These are phyloP conservation scores for Eulithis testata DNA, from an alignment of 2,888 invertebrate genomes.

Conservation along the genomic window DNA sequence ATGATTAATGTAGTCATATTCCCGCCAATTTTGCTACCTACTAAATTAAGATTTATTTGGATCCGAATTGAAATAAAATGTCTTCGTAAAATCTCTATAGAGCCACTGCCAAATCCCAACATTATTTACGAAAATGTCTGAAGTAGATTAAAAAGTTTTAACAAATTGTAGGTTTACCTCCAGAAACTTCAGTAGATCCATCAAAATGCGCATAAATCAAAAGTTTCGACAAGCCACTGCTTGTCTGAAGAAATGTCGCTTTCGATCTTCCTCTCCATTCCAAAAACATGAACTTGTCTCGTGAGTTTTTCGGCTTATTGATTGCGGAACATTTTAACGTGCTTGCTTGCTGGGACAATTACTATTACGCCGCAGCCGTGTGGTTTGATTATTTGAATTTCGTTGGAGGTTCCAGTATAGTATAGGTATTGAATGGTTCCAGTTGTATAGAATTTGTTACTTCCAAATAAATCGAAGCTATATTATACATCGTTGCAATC, in stretches of 20 bases:
- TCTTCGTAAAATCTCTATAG: constrained; percentile 10
- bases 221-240: constrained; percentile 60
- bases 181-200: constrained; percentile 50
- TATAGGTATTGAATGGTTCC: background rate
- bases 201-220: constrained; percentile 75
- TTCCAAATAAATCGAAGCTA: background rate
- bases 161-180: constrained; percentile 56
- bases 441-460: background rate
- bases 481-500: too few relatives aligned
- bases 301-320: constrained; percentile 41
- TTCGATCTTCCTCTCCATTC: constrained; percentile 49
- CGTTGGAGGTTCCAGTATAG: too few relatives aligned
- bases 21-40: background rate
- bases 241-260: constrained; percentile 56
- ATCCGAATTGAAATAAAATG: constrained; percentile 18
- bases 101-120: constrained; percentile 27
- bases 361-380: too few relatives aligned
- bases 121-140: constrained; percentile 37
- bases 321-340: constrained; percentile 44
- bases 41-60: constrained; percentile 3
- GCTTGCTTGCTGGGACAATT: constrained; percentile 36
- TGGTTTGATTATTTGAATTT: background rate
- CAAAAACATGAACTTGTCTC: constrained; percentile 54
- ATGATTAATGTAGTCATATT: background rate
- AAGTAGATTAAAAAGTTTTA: constrained; percentile 58